phyloP scores from a whole-genome alignment of 2,113 vertebrate genomes.

The western clawed frog (Xenopus tropicalis) region UCB_Xtro_10.0 CM004450.2:104779001-104779500 shows the following conservation, averaged over 20 bases:
- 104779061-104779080: too few species aligned
- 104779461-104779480: background rate
- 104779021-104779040: too few species aligned
- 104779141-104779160: slow-evolving; percentile 51
- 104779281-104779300: slow-evolving; percentile 67
- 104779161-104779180: slow-evolving; percentile 55
- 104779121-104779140: slow-evolving; percentile 72
- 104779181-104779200: slow-evolving; percentile 61
- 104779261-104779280: slow-evolving; percentile 61
- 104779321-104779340: background rate
- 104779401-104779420: background rate
- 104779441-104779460: background rate
- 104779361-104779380: background rate
- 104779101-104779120: slow-evolving; percentile 67
- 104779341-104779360: too few species aligned
- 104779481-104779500: background rate
- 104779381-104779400: background rate
- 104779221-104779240: slow-evolving; percentile 56
- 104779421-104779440: background rate
- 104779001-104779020: too few species aligned
- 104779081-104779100: slow-evolving; percentile 63
- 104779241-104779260: slow-evolving; percentile 54
- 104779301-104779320: slow-evolving; percentile 31
- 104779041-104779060: too few species aligned
- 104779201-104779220: slow-evolving; percentile 53